These are phyloP conservation scores for Microtus oregoni DNA, from an alignment of 2,113 vertebrate genomes.

Conservation along the genomic window DNA sequence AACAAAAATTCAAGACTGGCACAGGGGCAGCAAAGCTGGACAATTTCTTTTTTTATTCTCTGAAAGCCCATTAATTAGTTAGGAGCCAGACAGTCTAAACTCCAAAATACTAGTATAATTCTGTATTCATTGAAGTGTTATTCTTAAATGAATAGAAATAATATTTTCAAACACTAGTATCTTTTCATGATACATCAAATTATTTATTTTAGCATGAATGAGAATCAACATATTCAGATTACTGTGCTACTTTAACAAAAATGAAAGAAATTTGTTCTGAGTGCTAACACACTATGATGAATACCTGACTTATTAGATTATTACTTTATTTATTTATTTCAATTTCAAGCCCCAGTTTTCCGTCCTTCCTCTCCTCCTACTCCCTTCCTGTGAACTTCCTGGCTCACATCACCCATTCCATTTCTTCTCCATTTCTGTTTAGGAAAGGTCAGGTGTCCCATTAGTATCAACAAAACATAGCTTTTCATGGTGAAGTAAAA, in stretches of 20 bases:
- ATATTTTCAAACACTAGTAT: neutral
- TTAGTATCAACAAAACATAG: neutral
- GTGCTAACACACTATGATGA: neutral
- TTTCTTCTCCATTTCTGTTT: neutral
- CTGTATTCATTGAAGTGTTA: neutral
- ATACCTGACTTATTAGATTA: neutral
- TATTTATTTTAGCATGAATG: constrained; percentile 17
- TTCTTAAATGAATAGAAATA: neutral
- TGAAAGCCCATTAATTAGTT: neutral
- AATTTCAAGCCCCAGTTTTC: neutral
- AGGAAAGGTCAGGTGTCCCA: neutral
- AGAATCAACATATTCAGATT: constrained; percentile 26
- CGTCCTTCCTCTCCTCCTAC: neutral
- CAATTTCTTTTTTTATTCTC: neutral
- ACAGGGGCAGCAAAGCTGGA: neutral
- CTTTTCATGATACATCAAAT: neutral
- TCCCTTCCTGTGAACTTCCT: neutral
- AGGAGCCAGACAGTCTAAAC: neutral
- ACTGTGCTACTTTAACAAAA: constrained; percentile 22
- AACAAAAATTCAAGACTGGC: constrained; percentile 10
- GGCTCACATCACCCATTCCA: neutral
- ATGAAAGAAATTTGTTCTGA: neutral
- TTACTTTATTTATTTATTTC: neutral
- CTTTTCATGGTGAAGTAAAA: neutral
- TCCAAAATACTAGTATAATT: neutral